Base-by-base conservation (phyloP, 2,888 invertebrate species). In the Cyaniris semiargus region DNA sequence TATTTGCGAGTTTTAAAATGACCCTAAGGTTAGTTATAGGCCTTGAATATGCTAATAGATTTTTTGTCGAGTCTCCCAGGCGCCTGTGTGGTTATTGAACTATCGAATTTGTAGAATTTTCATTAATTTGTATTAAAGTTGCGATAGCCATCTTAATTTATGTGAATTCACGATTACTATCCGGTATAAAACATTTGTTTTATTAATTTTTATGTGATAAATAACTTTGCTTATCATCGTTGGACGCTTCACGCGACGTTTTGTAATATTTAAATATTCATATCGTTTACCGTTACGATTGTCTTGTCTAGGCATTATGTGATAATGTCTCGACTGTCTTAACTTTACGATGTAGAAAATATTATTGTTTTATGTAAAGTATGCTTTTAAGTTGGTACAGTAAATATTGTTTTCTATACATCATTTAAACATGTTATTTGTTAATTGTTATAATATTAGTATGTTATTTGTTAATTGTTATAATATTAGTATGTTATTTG, bases 131-230 rank as follows among this genome's bases (percentile, higher is more conserved):
- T 53, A 27, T 53, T 15, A 44, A 38, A 72, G 23, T 38, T 72
- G 44, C 21, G 72, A 74, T 53, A 23, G 48, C 44, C 18, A 53
- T 74, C 53, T 74, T 53, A 74, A 74, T 74, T 74, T 74, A 74
- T 74, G 74, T 53, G 15, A 21, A 21, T 48, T 66, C 27, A 66
- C 15, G 66, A 66, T 66, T 15, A 15, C 66, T 66, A 66, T 66
- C 31, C 66, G 27, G 66, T 23, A 23, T 31, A 31, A 66, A 31
- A 66, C 66, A 66, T 66, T 66, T 66, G 66, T 66, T 66, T 60
- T 60, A 23, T 60, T 66, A 66, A 66, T 66, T 66, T 66, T 6
- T 66, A 15, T 27, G 27, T 27, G 31, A 66, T 66, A 66, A 66
- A 66, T 66, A 66, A 66, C 27, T 13, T 66, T 31, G 27, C 66